phyloP scores from a whole-genome alignment of 2,113 vertebrate species.

The Pholis gunnellus region DNA sequence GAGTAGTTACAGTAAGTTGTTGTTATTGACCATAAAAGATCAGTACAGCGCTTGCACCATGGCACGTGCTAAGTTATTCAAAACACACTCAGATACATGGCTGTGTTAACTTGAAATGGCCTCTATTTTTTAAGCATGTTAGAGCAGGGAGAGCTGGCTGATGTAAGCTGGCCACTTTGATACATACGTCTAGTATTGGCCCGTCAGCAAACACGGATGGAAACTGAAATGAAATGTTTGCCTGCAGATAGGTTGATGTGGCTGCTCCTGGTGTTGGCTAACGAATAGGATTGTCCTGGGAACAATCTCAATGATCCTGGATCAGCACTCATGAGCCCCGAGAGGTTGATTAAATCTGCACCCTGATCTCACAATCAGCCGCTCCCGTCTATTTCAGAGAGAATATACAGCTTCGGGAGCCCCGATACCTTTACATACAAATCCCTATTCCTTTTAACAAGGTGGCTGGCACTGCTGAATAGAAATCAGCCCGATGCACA shows the following conservation, averaged over 20 bases:
- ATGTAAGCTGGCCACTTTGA: neutral
- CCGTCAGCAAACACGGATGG: slow-evolving; percentile 35
- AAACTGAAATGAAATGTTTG: slow-evolving; percentile 22
- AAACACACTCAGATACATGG: neutral
- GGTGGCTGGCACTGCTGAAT: slow-evolving; percentile 55
- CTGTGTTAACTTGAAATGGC: neutral
- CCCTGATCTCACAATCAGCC: slow-evolving; percentile 59
- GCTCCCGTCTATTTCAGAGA: slow-evolving; percentile 47
- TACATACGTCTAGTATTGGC: neutral
- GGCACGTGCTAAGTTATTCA: neutral
- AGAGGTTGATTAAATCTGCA: slow-evolving; percentile 63
- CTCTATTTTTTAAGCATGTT: neutral
- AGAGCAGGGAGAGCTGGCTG: neutral
- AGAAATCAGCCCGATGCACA: slow-evolving; percentile 47
- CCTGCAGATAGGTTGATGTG: slow-evolving; percentile 30
- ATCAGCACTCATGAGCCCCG: slow-evolving; percentile 29
- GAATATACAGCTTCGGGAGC: slow-evolving; percentile 48
- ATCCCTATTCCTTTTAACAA: slow-evolving; percentile 57
- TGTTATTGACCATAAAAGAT: neutral
- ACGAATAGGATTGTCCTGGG: slow-evolving; percentile 52
- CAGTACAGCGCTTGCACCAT: neutral
- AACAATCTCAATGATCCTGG: slow-evolving; percentile 55
- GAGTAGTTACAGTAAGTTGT: neutral
- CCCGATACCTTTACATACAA: slow-evolving; percentile 49
- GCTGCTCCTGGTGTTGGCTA: slow-evolving; percentile 39